Percentiles rank a stretch among this genome's conserved stretches.
These are phyloP conservation scores for Bostrychus sinensis DNA, from an alignment of 2,113 vertebrate species.

Conservation along the genomic window DNA sequence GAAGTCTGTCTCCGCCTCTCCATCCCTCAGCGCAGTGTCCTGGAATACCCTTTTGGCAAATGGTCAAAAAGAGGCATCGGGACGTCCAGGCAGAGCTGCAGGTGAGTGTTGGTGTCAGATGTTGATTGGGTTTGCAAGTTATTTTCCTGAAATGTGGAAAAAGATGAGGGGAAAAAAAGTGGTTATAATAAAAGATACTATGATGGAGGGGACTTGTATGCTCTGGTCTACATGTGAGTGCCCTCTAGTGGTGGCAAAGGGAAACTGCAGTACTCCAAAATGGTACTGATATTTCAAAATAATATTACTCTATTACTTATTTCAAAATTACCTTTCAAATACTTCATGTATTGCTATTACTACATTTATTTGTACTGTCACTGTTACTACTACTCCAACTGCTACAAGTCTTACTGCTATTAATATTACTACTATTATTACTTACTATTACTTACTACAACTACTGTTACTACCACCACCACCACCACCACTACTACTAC, in stretches of 20 bases:
- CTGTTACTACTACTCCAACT: too few relatives aligned
- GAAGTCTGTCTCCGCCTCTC: slow-evolving; percentile 10
- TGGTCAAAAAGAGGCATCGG: slow-evolving; percentile 6
- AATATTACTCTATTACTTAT: too few relatives aligned
- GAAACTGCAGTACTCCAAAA: slow-evolving; percentile 14
- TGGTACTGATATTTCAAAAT: too few relatives aligned
- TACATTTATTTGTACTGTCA: too few relatives aligned
- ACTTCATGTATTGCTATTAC: too few relatives aligned
- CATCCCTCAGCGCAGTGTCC: slow-evolving; percentile 3
- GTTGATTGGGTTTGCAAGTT: slow-evolving; percentile 7
- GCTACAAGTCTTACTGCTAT: too few relatives aligned
- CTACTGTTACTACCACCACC: too few relatives aligned
- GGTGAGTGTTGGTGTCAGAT: slow-evolving; percentile 2
- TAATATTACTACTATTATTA: too few relatives aligned
- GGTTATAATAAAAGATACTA: background rate
- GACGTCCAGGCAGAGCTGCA: background rate
- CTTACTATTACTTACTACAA: too few relatives aligned
- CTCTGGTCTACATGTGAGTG: slow-evolving; percentile 41
- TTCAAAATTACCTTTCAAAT: too few relatives aligned
- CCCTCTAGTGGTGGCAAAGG: slow-evolving; percentile 64
- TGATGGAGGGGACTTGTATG: background rate
- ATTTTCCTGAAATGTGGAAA: slow-evolving; percentile 18
- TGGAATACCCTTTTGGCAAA: slow-evolving; percentile 7
- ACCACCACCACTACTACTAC: too few relatives aligned
- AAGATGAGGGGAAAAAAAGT: background rate